Conservation (phyloP, 2,797 vertebrate genomes). For the Microcaecilia unicolor region DNA sequence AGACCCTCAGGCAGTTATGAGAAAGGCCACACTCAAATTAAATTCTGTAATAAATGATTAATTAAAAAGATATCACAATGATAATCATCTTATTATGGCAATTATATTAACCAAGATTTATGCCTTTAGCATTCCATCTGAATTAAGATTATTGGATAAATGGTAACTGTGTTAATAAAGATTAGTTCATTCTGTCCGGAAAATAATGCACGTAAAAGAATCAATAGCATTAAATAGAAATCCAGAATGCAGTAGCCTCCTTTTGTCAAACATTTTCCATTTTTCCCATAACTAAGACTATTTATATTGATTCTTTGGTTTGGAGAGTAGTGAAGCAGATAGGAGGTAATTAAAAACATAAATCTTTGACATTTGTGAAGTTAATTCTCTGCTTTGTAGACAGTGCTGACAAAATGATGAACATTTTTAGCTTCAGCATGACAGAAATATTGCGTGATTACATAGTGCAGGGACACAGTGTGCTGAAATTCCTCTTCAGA, state of each 20-base stretch:
- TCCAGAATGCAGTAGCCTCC: slow-evolving; percentile 26
- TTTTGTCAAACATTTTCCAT: slow-evolving; percentile 42
- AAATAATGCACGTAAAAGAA: slow-evolving; percentile 18
- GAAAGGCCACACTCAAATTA: background rate
- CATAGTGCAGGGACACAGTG: slow-evolving; percentile 20
- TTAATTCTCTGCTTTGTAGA: slow-evolving; percentile 53
- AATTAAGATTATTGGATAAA: slow-evolving; percentile 8
- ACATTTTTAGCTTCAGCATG: slow-evolving; percentile 48
- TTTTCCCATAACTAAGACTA: slow-evolving; percentile 51
- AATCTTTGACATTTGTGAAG: slow-evolving; percentile 52
- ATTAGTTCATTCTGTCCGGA: slow-evolving; percentile 17
- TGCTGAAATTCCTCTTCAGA: slow-evolving; percentile 31
- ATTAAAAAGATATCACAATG: slow-evolving; percentile 3
- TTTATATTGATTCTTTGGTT: slow-evolving; percentile 51
- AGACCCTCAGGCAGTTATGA: background rate
- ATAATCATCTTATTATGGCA: background rate
- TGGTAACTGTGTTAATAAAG: slow-evolving; percentile 18
- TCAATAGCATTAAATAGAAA: slow-evolving; percentile 39
- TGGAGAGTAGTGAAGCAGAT: slow-evolving; percentile 44
- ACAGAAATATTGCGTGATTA: slow-evolving; percentile 51
- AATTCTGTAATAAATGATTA: slow-evolving; percentile 10
- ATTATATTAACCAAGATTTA: slow-evolving; percentile 3
- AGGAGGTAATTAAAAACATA: slow-evolving; percentile 65
- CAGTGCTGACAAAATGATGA: slow-evolving; percentile 61
- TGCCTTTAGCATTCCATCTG: slow-evolving; percentile 15